phyloP scores from a whole-genome alignment of 2,113 vertebrate genomes.

The Hippocampus barbouri region DNA sequence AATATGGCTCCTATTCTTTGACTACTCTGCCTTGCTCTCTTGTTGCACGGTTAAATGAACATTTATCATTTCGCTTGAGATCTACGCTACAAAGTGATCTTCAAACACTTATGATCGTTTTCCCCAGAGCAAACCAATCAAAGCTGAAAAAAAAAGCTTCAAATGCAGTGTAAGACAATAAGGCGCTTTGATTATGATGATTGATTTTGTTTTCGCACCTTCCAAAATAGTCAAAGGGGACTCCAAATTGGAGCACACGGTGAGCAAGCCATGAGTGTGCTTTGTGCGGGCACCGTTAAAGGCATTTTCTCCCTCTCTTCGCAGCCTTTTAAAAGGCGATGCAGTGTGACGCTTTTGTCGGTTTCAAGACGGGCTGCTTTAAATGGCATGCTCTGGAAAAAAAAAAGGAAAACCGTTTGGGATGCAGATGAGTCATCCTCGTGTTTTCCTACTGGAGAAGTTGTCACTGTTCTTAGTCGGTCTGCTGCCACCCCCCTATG shows the following conservation, averaged over 20 bases:
- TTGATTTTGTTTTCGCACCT: conserved; percentile 14
- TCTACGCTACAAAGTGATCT: neutral
- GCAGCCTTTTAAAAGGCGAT: conserved; percentile 42
- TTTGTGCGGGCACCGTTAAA: conserved; percentile 46
- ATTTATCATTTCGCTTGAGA: neutral
- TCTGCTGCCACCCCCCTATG: neutral
- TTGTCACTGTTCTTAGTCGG: conserved; percentile 24
- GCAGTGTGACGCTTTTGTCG: conserved; percentile 33
- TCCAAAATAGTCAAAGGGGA: conserved; percentile 16
- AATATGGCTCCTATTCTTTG: neutral
- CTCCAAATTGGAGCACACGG: conserved; percentile 20
- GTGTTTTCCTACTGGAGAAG: conserved; percentile 33
- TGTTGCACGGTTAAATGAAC: neutral
- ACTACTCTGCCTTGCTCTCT: neutral
- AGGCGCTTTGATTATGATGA: neutral
- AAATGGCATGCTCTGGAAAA: conserved; percentile 23
- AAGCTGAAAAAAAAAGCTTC: neutral
- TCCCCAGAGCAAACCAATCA: neutral
- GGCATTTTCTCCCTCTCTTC: conserved; percentile 43
- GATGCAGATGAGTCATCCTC: conserved; percentile 55
- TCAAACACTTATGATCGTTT: neutral
- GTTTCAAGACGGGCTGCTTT: conserved; percentile 21
- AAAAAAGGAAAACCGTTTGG: conserved; percentile 38
- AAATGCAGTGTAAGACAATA: neutral
- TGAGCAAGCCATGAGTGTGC: conserved; percentile 23